Evolutionary conservation across 2,113 vertebrate species (phyloP), one percentile per base, ranked within the genome.

Genomic region (Myotis brandtii): DNA sequence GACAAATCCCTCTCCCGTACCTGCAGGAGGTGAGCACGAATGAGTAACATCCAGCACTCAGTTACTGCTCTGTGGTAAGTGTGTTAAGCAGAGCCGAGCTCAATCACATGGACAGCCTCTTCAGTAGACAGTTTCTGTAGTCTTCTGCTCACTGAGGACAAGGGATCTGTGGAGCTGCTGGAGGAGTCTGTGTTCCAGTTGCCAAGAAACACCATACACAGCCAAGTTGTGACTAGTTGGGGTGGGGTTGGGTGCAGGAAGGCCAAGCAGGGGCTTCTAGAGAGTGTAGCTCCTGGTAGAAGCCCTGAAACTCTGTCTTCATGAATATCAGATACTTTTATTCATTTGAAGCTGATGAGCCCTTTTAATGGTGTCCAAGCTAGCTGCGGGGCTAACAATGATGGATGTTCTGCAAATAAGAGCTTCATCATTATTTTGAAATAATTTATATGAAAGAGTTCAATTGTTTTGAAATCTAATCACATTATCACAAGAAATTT

Each of bases 171-270:
- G 30, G 99, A 99, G 66, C 98, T 99, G 81, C 98, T 99, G n/a
- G 99, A 99, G 97, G 99, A 99, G 94, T 99, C 99, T 97, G 98
- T 99, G 48, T 99, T 99, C 94, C 99, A 99, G 69, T 99, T 64
- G 98, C 99, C 66, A 99, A 99, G 94, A 99, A 99, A 97, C 98
- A 99, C 70, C 98, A 98, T 43, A 95, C 96, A 32, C 98, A 98
- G 40, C 97, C 94, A 99, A 99, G 98, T 98, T 99, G 98, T 96
- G 89, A 94, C 67, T 91, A 83, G 69, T 1, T 94, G 54, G 79
- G 64, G 67, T 89, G 75, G 83, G 75, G 32, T 2, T 92, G 79
- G 62, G 73, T 93, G 95, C 73, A 5, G 64, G 66, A 70, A 89
- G 59, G 77, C 82, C 94, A 94, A 90, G 76, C 59, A 86, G 95